Conservation (phyloP, 2,797 vertebrate genomes). For the Gallinago nigripennis region DNA sequence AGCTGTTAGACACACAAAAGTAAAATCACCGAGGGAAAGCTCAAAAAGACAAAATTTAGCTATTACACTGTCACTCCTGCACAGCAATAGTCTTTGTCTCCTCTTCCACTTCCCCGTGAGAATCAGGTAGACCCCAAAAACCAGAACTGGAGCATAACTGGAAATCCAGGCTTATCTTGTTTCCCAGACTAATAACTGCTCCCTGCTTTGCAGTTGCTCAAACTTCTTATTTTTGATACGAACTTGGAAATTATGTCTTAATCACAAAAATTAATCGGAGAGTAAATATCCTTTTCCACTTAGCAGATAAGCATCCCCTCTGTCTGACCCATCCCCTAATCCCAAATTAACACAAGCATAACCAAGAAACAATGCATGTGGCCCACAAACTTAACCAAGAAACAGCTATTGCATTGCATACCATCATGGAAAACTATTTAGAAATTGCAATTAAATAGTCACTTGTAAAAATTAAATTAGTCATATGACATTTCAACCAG, state of each 20-base stretch:
- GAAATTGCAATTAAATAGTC: conserved; percentile 11
- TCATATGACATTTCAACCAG: conserved; percentile 46
- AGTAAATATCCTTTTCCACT: not conserved
- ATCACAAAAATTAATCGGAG: not conserved
- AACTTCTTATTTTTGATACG: not conserved
- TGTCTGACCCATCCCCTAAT: not conserved
- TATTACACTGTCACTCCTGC: accelerated
- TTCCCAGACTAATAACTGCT: not conserved
- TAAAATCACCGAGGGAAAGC: not conserved
- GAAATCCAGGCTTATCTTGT: not conserved
- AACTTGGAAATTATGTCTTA: not conserved
- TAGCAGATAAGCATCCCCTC: not conserved
- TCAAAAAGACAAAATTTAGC: not conserved
- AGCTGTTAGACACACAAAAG: not conserved
- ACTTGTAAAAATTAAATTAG: conserved; percentile 44
- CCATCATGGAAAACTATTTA: conserved; percentile 28
- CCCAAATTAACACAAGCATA: not conserved
- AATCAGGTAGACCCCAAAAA: not conserved
- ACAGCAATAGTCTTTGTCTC: not conserved
- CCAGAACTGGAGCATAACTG: not conserved
- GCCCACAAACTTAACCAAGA: not conserved
- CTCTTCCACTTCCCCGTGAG: not conserved
- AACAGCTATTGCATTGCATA: not conserved
- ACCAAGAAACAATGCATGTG: not conserved
- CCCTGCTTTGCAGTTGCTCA: not conserved